These are phyloP conservation scores for Hyles vespertilio DNA, from an alignment of 1,140 invertebrate species.

Conservation along the genomic window DNA sequence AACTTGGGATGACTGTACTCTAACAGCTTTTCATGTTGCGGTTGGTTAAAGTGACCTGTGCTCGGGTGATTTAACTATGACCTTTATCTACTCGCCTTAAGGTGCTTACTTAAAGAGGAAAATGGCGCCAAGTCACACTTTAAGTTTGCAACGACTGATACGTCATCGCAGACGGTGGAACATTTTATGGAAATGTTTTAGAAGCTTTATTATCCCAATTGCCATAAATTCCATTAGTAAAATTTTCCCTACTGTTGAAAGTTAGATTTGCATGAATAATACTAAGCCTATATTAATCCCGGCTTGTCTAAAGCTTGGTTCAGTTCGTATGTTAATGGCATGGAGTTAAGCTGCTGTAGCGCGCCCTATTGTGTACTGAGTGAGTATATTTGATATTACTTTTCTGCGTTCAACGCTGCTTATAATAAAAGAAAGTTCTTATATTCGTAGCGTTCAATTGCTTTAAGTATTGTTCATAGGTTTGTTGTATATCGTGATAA, in stretches of 20 bases:
- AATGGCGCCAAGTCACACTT: no score
- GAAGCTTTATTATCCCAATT: not conserved
- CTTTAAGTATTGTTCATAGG: no score
- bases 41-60: not conserved
- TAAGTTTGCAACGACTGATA: not conserved
- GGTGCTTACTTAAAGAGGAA: no score
- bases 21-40: conserved; percentile 3
- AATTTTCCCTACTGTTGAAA: conserved; percentile 17
- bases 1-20: conserved; percentile 16
- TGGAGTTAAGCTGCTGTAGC: conserved; percentile 8
- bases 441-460: no score
- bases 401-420: not conserved
- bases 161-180: conserved; percentile 15
- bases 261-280: conserved; percentile 8
- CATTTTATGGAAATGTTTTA: conserved; percentile 20
- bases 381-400: no score
- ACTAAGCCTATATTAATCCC: conserved; percentile 9
- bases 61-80: no score
- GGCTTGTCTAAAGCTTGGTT: not conserved
- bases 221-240: conserved; percentile 14
- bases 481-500: no score
- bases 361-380: conserved; percentile 4
- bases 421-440: no score
- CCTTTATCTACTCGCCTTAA: no score
- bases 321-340: conserved; percentile 6